Conservation (phyloP, 2,888 invertebrate species). For the Pyrrhosoma nymphula region DNA sequence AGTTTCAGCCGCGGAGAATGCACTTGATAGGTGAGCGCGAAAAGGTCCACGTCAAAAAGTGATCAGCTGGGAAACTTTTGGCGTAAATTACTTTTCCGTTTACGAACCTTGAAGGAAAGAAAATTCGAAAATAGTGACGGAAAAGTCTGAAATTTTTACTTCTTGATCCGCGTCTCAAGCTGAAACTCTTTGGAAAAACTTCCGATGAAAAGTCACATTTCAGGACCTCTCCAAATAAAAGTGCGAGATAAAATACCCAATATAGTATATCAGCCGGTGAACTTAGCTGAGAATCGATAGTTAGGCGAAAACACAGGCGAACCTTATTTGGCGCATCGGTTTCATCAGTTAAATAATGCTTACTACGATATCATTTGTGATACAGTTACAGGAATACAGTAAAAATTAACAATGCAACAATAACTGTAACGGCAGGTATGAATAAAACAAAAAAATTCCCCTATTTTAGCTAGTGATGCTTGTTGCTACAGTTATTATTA, state of each 20-base stretch:
- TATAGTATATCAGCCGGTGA: background rate
- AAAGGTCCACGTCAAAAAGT: background rate
- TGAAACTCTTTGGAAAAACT: background rate
- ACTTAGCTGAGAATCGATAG: background rate
- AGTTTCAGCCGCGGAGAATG: background rate
- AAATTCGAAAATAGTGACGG: background rate
- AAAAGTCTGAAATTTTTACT: background rate
- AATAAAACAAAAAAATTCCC: no score
- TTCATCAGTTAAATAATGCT: no score
- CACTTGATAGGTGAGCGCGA: background rate
- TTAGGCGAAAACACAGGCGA: no score
- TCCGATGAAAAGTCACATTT: background rate
- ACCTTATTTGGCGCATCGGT: no score
- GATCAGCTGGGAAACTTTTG: background rate
- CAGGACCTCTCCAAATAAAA: background rate
- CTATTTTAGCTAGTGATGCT: no score
- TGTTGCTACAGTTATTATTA: no score
- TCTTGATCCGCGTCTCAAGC: background rate
- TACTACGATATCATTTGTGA: no score
- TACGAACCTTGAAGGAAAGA: background rate
- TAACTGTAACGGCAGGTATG: no score
- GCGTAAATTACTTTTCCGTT: slow-evolving; percentile 6
- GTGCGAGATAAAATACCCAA: background rate
- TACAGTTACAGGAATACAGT: no score
- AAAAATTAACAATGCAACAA: no score